Conservation (phyloP, 2,113 vertebrate genomes). For the Reinhardtius hippoglossoides region DNA sequence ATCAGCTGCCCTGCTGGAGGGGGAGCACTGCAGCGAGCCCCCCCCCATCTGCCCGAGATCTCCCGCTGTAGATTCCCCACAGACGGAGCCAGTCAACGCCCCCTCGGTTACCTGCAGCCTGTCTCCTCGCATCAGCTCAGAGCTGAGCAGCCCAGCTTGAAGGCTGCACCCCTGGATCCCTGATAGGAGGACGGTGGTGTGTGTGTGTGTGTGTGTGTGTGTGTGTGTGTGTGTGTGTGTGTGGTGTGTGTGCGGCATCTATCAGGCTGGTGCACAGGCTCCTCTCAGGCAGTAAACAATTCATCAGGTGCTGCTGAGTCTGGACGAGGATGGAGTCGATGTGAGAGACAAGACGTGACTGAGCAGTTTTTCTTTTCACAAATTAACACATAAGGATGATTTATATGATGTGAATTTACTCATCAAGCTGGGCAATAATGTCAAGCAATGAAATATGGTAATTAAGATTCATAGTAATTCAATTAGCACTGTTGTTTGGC, state of each 20-base stretch:
- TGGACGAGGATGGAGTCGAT: conserved; percentile 10
- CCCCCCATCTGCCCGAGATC: conserved; percentile 22
- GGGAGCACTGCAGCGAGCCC: conserved; percentile 13
- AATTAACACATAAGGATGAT: background rate
- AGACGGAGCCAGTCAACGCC: conserved; percentile 22
- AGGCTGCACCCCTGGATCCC: conserved; percentile 36
- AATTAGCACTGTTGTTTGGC: too few relatives aligned
- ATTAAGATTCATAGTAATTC: too few relatives aligned
- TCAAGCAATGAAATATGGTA: too few relatives aligned
- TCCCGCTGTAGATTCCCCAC: conserved; percentile 48
- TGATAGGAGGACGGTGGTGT: conserved; percentile 24
- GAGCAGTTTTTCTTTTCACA: background rate
- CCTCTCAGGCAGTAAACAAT: conserved; percentile 45
- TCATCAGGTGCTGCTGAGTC: conserved; percentile 25
- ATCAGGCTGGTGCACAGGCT: background rate
- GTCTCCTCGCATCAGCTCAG: conserved; percentile 59
- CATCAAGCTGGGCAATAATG: too few relatives aligned
- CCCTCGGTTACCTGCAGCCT: conserved; percentile 38
- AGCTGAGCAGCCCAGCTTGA: conserved; percentile 55
- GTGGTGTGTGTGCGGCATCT: too few relatives aligned
- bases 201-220: conserved; percentile 14
- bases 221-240: background rate
- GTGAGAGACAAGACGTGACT: conserved; percentile 11
- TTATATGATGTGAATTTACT: too few relatives aligned
- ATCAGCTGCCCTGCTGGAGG: conserved; percentile 52